Evolutionary conservation across 2,113 vertebrate genomes (phyloP).

Genomic region (Serinus canaria): DNA sequence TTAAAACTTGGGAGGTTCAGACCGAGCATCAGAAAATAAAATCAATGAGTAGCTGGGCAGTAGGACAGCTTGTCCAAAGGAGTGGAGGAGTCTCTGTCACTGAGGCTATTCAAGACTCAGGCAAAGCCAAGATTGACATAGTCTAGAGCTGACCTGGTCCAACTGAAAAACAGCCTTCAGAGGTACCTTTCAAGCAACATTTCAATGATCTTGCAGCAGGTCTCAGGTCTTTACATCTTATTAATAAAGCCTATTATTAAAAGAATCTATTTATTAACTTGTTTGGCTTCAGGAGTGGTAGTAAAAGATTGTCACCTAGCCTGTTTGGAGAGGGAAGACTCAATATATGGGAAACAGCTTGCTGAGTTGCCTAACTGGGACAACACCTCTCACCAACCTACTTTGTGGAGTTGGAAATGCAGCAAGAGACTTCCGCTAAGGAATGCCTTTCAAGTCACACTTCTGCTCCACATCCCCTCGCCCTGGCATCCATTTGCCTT

Average conservation of each 20-base stretch:
- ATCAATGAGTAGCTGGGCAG: not conserved
- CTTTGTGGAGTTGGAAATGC: not conserved
- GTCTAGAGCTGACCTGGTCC: not conserved
- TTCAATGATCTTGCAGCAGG: not conserved
- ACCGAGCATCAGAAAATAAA: not conserved
- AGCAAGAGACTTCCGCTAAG: not conserved
- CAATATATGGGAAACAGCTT: not conserved
- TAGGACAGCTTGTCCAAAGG: not conserved
- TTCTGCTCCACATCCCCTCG: not conserved
- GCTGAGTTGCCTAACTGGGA: not conserved
- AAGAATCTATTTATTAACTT: not conserved
- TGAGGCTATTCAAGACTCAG: not conserved
- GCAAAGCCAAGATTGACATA: not conserved
- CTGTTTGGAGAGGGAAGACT: slow-evolving; percentile 1
- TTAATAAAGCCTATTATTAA: slow-evolving; percentile 30
- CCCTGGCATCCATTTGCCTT: not conserved
- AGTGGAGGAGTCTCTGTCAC: not conserved
- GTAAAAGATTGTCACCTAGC: slow-evolving; percentile 42
- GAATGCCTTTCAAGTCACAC: not conserved
- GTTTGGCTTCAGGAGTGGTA: not conserved
- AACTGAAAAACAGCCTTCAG: not conserved
- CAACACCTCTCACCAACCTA: not conserved
- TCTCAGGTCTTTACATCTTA: not conserved
- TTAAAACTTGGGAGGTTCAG: not conserved
- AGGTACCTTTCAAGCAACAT: not conserved